Evolutionary conservation across 2,797 vertebrate species (phyloP).

Genomic region (Pithecia hirsuta): DNA sequence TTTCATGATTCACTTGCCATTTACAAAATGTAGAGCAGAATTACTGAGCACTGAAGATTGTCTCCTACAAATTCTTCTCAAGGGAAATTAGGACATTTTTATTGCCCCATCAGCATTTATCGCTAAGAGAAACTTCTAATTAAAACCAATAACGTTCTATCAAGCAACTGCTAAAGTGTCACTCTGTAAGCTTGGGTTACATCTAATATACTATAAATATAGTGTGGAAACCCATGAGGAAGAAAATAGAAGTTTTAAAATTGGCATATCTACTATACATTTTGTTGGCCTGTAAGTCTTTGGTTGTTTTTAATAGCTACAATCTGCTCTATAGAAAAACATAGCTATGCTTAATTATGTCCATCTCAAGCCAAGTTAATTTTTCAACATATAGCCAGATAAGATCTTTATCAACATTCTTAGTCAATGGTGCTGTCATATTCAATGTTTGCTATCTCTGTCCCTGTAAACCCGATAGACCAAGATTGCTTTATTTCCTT

Average conservation of each 20-base stretch:
- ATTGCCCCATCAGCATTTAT: slow-evolving; percentile 77
- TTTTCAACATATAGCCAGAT: neutral
- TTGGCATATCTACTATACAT: neutral
- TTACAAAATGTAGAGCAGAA: slow-evolving; percentile 67
- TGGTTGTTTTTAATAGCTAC: neutral
- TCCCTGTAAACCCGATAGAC: neutral
- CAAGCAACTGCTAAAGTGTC: slow-evolving; percentile 65
- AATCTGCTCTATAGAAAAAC: neutral
- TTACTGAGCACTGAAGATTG: slow-evolving; percentile 67
- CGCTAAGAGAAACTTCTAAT: slow-evolving; percentile 81
- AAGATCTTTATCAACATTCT: neutral
- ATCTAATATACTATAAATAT: neutral
- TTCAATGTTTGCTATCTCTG: neutral
- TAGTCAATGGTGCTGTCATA: neutral
- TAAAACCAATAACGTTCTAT: slow-evolving; percentile 78
- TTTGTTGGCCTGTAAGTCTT: neutral
- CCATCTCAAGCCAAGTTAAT: neutral
- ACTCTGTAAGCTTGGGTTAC: slow-evolving; percentile 28
- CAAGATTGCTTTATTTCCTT: slow-evolving; percentile 2
- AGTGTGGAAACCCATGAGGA: neutral
- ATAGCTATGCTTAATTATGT: neutral
- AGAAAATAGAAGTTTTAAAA: neutral
- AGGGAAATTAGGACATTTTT: slow-evolving; percentile 82
- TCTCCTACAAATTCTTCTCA: slow-evolving; percentile 69
- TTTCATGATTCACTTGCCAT: slow-evolving; percentile 78